Conservation (phyloP, 2,797 vertebrate genomes). For the Pseudochromis fuscus region DNA sequence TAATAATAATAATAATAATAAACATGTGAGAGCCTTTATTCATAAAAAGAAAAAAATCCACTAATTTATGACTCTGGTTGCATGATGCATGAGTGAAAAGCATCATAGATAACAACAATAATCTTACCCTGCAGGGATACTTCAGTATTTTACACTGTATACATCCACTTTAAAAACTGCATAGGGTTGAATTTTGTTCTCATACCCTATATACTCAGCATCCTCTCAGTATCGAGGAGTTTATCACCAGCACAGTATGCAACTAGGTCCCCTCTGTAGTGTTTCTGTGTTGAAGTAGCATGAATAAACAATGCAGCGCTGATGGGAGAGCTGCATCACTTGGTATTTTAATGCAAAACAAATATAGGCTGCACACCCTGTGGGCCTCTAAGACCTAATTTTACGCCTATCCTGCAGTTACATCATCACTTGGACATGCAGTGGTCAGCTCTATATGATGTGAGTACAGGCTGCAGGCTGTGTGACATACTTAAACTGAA, state of each 20-base stretch:
- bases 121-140: too few species aligned
- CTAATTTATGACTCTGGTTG: not conserved
- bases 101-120: not conserved
- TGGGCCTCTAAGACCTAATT: constrained; percentile 26
- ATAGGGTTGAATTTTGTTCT: too few species aligned
- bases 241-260: not conserved
- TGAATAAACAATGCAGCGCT: constrained; percentile 60
- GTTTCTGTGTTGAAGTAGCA: constrained; percentile 36
- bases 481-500: constrained; percentile 50
- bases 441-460: constrained; percentile 44
- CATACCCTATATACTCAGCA: too few species aligned
- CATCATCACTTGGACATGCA: constrained; percentile 42
- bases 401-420: constrained; percentile 37
- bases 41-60: not conserved
- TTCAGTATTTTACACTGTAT: too few species aligned
- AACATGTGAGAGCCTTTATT: not conserved
- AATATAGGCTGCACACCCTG: constrained; percentile 21
- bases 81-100: not conserved
- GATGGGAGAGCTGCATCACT: constrained; percentile 31
- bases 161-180: too few species aligned
- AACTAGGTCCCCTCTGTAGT: constrained; percentile 24
- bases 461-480: constrained; percentile 28
- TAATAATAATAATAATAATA: too few species aligned
- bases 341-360: constrained; percentile 43
- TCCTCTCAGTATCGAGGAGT: not conserved